Evolutionary conservation across 2,113 vertebrate genomes (phyloP).

Genomic region (Onychostruthus taczanowskii): DNA sequence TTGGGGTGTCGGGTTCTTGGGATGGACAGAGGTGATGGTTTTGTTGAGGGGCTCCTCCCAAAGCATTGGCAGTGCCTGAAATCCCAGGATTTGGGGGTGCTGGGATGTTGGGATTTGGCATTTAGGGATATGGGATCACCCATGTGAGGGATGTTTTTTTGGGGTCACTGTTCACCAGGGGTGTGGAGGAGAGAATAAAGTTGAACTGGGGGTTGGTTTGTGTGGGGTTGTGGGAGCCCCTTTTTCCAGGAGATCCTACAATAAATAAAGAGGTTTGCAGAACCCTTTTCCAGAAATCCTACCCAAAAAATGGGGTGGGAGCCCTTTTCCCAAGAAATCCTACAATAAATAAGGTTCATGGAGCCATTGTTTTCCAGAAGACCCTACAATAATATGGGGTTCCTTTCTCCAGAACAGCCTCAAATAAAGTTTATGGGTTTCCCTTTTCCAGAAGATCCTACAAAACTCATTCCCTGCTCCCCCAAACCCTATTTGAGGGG

Average conservation of each 20-base stretch:
- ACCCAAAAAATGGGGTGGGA: background rate
- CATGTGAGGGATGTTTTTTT: fast-evolving
- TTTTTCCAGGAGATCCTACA: too few species aligned
- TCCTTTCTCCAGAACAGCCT: background rate
- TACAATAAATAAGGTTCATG: background rate
- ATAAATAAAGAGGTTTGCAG: background rate
- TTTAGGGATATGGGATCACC: background rate
- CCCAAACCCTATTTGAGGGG: background rate
- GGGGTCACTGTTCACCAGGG: background rate
- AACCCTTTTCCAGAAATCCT: background rate
- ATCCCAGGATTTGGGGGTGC: background rate
- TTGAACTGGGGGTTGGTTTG: background rate
- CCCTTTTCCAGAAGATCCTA: background rate
- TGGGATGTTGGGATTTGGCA: background rate
- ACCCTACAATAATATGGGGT: background rate
- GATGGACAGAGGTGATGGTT: fast-evolving
- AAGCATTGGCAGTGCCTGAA: background rate
- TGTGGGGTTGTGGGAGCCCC: background rate
- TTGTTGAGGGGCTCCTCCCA: fast-evolving
- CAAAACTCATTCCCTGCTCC: background rate
- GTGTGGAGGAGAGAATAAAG: background rate
- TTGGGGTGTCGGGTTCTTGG: background rate
- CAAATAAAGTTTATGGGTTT: background rate
- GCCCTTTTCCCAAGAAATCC: background rate
- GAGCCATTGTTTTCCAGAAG: background rate